Base-by-base conservation (phyloP, 53 echinoderm and acorn worm genomes). In the Glandiceps talaboti region DNA sequence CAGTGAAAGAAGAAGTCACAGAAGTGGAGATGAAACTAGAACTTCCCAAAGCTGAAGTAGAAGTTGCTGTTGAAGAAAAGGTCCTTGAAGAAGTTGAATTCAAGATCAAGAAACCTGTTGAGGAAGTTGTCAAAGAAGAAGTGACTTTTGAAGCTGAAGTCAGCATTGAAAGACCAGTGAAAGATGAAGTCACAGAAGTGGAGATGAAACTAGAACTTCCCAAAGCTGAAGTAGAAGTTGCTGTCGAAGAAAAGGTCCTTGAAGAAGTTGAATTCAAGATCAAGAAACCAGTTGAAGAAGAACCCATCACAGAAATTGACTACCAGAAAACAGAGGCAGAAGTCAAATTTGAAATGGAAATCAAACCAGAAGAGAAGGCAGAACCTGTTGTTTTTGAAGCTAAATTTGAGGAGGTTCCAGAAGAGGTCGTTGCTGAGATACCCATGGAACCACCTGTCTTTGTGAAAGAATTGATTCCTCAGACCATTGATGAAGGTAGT, bases 391-490 rank as follows among this genome's bases (percentile, higher is more conserved):
- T 77, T 25, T 14, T 32, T 12, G 79, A 31, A 79, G 82, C 75
- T 30, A 78, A 77, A 77, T 31, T 78, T 32, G 74, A 86, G 74
- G 73, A 25, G 31, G 77, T 74, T 32, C 81, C 81, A 14, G 79
- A 74, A 75, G 83, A 74, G 80, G 73, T 76, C 6, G 64, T 45
- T 45, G 28, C 28, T 12, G 79, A 83, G 31, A 86, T 90, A 74
- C 80, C 82, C 0, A 83, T 89, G 32, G 99, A 94, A 78, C 93
- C 93, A 31, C 99, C 99, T 1, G 87, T 89, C 82, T 99, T 99
- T 90, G 89, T 99, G 27, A 93, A 99, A 73, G 93, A 99, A 79
- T 91, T 99, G 99, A 91, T 94, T n/a, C 92, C 93, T 82, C 86
- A 94, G 88, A 93, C 93, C 79, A 89, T 99, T 74, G 90, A 93